Evolutionary conservation across 1,140 invertebrate genomes (phyloP).

Genomic region (Cydia strobilella): DNA sequence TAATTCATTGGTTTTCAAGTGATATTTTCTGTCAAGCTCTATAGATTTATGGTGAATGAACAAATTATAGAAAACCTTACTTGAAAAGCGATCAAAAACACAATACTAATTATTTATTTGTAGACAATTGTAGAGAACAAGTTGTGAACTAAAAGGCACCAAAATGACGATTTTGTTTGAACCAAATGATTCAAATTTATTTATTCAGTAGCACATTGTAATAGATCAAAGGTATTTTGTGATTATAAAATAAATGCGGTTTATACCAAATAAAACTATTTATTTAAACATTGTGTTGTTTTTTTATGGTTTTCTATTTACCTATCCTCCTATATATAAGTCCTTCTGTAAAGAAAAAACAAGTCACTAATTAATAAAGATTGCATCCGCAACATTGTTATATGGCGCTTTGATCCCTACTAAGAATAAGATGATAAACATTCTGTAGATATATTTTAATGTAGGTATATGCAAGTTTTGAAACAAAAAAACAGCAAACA

Average conservation of each 20-base stretch:
- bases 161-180: constrained; percentile 20
- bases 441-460: no score
- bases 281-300: constrained; percentile 43
- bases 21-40: neutral
- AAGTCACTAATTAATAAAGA: no score
- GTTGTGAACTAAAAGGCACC: constrained; percentile 14
- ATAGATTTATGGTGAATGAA: neutral
- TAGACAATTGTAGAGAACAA: neutral
- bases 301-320: constrained; percentile 15
- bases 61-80: constrained; percentile 6
- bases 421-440: no score
- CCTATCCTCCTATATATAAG: constrained; percentile 8
- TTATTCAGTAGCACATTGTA: constrained; percentile 25
- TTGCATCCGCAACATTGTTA: no score
- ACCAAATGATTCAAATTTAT: constrained; percentile 30
- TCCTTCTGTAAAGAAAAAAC: no score
- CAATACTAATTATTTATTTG: neutral
- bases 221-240: constrained; percentile 39
- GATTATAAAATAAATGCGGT: constrained; percentile 45
- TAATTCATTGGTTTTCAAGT: constrained; percentile 7
- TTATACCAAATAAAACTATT: constrained; percentile 60
- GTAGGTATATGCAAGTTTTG: no score
- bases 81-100: neutral
- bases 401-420: no score
- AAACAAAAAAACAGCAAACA: no score